Base-by-base conservation (phyloP, 2,113 vertebrate species). In the Polypterus senegalus region DNA sequence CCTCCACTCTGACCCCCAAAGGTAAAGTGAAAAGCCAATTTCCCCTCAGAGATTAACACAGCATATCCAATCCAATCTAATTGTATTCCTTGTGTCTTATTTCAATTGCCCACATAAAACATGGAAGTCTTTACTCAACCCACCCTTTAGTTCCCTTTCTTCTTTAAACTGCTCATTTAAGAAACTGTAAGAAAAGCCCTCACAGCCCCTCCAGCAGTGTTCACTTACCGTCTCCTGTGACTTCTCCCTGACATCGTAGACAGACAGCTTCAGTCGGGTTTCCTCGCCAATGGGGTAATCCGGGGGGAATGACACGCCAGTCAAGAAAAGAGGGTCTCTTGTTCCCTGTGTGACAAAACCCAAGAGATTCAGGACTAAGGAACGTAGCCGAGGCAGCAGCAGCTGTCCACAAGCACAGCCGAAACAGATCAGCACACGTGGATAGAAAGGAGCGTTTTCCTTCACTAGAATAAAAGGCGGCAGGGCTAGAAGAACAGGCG, bases 171-270 rank as follows among this genome's bases (percentile, higher is more conserved):
- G 27, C 27, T 27, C 27, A 27, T 27, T 27, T 2, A 27, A 27
- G 27, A 27, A 27, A 27, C 27, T 27, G 27, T 27, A 27, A 27
- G 27, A 27, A 27, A 27, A 27, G 27, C 27, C 27, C 27, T 27
- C 27, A 27, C 1, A 1, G 27, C 27, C 27, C 27, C 27, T 9
- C 11, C 57, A 45, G 63, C 53, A 54, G 3, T 10, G 66, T 77
- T 67, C 70, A 91, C 93, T 93, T 77, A 99, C 96, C 0, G 86
- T 90, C 74, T 96, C 90, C 62, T 88, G 88, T 74, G 79, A 82
- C 77, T 90, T 95, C 70, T 95, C 91, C 81, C 91, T 99, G 81
- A 92, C 91, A 86, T 97, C 94, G 63, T 96, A 98, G 75, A 99
- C 91, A 0, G 88, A 90, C 55, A 99, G 86, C 65, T 96, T 97